Evolutionary conservation across 2,888 invertebrate species (phyloP), one percentile per base, ranked within the genome.

Genomic region (Leptura quadrifasciata): DNA sequence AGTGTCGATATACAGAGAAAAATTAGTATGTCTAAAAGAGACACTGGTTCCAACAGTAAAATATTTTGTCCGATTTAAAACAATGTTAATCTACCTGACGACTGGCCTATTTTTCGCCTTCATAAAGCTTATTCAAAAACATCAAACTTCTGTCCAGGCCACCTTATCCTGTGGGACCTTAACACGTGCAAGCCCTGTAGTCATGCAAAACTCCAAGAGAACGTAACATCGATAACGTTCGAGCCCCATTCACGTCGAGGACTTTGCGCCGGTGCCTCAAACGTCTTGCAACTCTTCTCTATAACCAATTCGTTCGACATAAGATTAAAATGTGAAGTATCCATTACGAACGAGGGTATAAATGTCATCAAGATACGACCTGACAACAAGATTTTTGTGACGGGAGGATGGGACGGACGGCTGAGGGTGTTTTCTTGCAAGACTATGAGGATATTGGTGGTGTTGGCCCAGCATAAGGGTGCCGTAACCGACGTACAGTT

Each of bases 381-480:
- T 0, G 95, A 95, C 87, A 91, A 92, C 3, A 95, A 94, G 87
- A 93, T 96, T 8, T 93, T 95, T 83, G 92, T 93, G 20, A 91
- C 93, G 0, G 96, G 94, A 12, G 94, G 95, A 39, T 95, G 95
- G 94, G 95, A 96, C 85, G 94, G 94, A 1, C 75, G 79, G 71
- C 55, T 84, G n/a, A 91, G 95, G 79, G 91, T 95, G 79, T 95
- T 93, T 87, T 95, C 95, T 1, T 95, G 94, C 94, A 95, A 93
- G 87, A 94, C 93, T 71, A 88, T 95, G 54, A 91, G 94, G 69
- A 92, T 93, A 3, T 88, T 96, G 76, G 95, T 93, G 1, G 94
- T 95, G 68, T 90, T 96, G 52, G 93, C 93, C 0, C 94, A 94
- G 83, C 95, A 96, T 84, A 93, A 92, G 79, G 92, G 92, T 79